These are phyloP conservation scores for Chrysina gloriosa DNA, from an alignment of 2,888 invertebrate genomes.

Conservation along the genomic window DNA sequence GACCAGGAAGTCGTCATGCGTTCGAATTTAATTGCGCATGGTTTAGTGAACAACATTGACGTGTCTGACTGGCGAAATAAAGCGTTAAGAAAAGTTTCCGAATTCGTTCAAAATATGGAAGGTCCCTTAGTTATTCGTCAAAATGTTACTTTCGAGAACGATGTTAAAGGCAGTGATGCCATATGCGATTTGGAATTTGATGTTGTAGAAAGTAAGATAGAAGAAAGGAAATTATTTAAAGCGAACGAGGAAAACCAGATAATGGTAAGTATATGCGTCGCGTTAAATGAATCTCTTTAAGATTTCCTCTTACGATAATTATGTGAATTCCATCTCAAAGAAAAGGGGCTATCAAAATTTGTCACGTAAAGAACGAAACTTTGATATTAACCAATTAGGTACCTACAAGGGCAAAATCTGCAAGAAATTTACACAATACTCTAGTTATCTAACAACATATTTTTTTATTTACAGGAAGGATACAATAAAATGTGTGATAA, in stretches of 20 bases:
- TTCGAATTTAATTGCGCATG: slow-evolving; percentile 52
- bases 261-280: slow-evolving; percentile 53
- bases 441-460: background rate
- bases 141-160: slow-evolving; percentile 61
- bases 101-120: slow-evolving; percentile 62
- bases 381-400: no score
- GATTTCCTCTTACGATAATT: no score
- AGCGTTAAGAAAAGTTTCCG: slow-evolving; percentile 58
- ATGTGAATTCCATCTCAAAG: no score
- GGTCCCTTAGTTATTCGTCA: slow-evolving; percentile 66
- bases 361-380: no score
- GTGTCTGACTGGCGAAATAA: slow-evolving; percentile 63
- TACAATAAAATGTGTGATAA: slow-evolving; percentile 59
- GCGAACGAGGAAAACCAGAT: slow-evolving; percentile 53
- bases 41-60: slow-evolving; percentile 62
- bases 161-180: slow-evolving; percentile 57
- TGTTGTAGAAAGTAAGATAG: slow-evolving; percentile 55
- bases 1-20: slow-evolving; percentile 52
- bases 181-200: slow-evolving; percentile 60
- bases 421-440: background rate
- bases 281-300: no score
- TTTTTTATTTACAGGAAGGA: slow-evolving; percentile 56
- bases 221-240: slow-evolving; percentile 52
- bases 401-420: background rate
- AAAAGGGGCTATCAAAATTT: no score